Evolutionary conservation across 2,113 vertebrate species (phyloP), one percentile per base, ranked within the genome.

Genomic region (Pelmatolapia mariae): DNA sequence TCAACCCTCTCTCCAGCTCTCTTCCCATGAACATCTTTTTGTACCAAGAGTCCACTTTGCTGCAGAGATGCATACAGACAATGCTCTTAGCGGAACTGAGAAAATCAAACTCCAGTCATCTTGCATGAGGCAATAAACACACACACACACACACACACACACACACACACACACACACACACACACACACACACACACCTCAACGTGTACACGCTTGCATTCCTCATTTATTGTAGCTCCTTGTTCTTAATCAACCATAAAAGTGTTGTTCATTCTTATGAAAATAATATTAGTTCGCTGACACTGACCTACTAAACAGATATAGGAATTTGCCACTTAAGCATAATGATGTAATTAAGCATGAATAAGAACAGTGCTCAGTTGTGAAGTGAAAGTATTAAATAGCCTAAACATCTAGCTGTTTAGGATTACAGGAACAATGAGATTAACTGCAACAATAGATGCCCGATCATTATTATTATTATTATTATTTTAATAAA

Each of bases 351-450:
- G 83, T 89, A 86, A 94, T 93, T 90, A 89, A 36, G 73, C 87
- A 82, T 81, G 89, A 89, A 90, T 82, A 83, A 82, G 86, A 89
- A 16, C 82, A 82, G 73, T 85, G 56, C 76, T 91, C 87, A 92
- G 40, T 92, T 93, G 91, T 89, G 82, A 90, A 89, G 80, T 81
- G 84, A 92, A 94, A 86, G 86, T 47, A 91, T 92, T 91, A 82
- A 89, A 89, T 76, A 84, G 90, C 81, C 57, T 85, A 89, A 92
- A 92, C 90, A 93, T 91, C 84, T 33, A 81, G 84, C 82, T 81
- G 83, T 91, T 87, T 94, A 56, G 93, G 93, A 95, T 95, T 94
- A 93, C 86, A 91, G 86, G 83, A 90, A 86, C 89, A 95, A 92
- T 91, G 83, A 92, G 93, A 93, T 95, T 91, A 91, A 68, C 87